Evolutionary conservation across 2,113 vertebrate species (phyloP).

Genomic region (Sakesphorus luctuosus): DNA sequence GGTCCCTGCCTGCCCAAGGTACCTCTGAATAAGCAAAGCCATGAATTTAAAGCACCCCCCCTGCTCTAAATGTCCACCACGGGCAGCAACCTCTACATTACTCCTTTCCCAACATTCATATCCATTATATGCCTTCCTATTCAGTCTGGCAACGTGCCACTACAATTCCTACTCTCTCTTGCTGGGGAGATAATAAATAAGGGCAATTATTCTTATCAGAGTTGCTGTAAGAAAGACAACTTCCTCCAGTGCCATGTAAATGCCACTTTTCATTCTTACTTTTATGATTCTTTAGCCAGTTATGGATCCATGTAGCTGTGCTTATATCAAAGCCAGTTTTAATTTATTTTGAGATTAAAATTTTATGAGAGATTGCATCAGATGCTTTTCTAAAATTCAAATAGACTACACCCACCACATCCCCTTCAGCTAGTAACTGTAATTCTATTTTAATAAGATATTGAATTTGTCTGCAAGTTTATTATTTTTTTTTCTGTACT

Average conservation of each 20-base stretch:
- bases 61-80: not conserved
- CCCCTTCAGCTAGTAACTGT: slow-evolving; percentile 57
- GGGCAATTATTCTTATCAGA: slow-evolving; percentile 18
- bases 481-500: slow-evolving; percentile 2
- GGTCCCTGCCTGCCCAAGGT: not conserved
- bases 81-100: not conserved
- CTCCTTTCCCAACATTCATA: not conserved
- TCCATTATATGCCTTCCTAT: not conserved
- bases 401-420: slow-evolving; percentile 39
- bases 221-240: not conserved
- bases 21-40: not conserved
- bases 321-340: slow-evolving; percentile 62
- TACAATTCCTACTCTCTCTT: not conserved
- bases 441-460: slow-evolving; percentile 60
- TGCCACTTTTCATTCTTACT: slow-evolving; percentile 54
- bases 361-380: slow-evolving; percentile 65
- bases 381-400: slow-evolving; percentile 65
- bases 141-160: not conserved
- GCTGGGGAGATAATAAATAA: slow-evolving; percentile 41
- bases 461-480: slow-evolving; percentile 38
- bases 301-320: slow-evolving; percentile 33
- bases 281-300: slow-evolving; percentile 52
- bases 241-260: slow-evolving; percentile 39
- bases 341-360: slow-evolving; percentile 69
- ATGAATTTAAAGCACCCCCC: not conserved